Conservation (phyloP, 2,113 vertebrate genomes). For the Pterocles burchelli region DNA sequence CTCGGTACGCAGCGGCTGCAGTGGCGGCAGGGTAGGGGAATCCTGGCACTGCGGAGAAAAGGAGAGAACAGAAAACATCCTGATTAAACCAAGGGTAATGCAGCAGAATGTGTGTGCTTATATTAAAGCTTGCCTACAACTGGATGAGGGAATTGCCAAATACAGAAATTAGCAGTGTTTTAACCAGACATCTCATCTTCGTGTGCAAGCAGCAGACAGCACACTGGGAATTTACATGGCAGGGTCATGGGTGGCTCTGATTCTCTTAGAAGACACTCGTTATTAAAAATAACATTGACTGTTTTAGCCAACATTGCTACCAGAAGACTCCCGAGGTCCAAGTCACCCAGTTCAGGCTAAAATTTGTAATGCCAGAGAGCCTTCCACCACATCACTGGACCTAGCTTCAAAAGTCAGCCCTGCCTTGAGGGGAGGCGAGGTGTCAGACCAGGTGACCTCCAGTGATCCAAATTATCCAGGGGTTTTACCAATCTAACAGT, state of each 20-base stretch:
- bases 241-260: rapidly evolving
- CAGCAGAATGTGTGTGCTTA: rapidly evolving
- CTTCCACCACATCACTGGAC: background rate
- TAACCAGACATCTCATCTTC: background rate
- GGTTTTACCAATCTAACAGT: background rate
- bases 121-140: background rate
- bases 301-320: background rate
- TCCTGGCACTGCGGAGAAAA: constrained; percentile 84
- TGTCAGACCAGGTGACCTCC: background rate
- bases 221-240: background rate
- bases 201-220: rapidly evolving
- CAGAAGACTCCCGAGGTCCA: background rate
- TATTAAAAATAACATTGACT: background rate
- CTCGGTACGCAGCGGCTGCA: constrained; percentile 92
- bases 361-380: background rate
- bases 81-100: background rate
- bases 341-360: background rate
- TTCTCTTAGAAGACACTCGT: background rate
- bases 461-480: background rate
- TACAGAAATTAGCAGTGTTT: background rate
- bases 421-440: background rate
- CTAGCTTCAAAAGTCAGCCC: background rate
- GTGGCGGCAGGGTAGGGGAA: constrained; percentile 94
- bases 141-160: background rate
- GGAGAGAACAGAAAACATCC: background rate